Evolutionary conservation across 2,888 invertebrate species (phyloP), one percentile per base, ranked within the genome.

Genomic region (Apodemia duryi): DNA sequence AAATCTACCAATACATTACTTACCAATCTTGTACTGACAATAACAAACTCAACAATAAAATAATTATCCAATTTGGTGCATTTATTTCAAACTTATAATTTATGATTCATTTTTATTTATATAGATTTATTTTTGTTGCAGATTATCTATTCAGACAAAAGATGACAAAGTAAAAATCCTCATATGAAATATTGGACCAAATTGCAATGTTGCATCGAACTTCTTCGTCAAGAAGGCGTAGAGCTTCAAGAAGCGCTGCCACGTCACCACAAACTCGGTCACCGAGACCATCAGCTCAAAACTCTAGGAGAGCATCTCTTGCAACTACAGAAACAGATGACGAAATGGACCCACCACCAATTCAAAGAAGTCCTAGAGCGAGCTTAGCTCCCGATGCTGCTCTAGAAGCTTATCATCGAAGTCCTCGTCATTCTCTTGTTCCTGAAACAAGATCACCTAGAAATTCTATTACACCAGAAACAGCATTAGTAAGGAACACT

Each of bases 221-320:
- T 5, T 93, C 95, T 43, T 95, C 95, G 51, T 93, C 94, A 66
- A 91, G 95, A 65, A 93, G 95, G 70, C 93, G 95, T 28, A 92
- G 95, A 65, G 94, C 95, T 66, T 94, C 95, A 10, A 90, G 95
- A 67, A 94, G 94, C 74, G 94, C 94, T 21, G 94, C 94, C 51
- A 94, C 94, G 6, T 94, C 94, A 1, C 94, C 94, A 1, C 94
- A 93, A 74, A 87, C 93, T 13, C 84, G 93, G 67, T 88, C 93
- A 0, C 89, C 93, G 0, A 80, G 94, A 70, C 91, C 85, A 63
- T 85, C 89, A 43, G 80, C 82, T 46, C 92, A 93, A 67, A 85
- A 85, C 2, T 88, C 92, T 0, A 82, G 93, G 69, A 82, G 94
- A 73, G 94, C 94, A 46, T 94, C 94, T 0, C 80, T 94, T 72